A percentile compares a stretch with the other conserved stretches of the same genome.
Conservation (phyloP, 2,797 vertebrate species). For the Bucorvus abyssinicus region DNA sequence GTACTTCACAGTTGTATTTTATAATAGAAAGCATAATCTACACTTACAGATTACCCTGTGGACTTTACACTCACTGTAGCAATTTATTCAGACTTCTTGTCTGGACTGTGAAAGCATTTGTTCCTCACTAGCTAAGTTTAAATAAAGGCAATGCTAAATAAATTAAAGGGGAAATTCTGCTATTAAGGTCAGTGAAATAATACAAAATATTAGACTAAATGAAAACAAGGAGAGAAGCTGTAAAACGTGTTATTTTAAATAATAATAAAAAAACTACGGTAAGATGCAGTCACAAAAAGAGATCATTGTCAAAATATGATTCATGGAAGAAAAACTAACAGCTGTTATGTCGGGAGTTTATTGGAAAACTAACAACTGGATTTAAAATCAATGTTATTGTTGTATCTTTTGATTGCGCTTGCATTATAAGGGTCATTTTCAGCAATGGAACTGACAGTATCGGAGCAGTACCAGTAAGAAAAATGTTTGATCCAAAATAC, state of each 20-base stretch:
- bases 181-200: constrained; percentile 12
- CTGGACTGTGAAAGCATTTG: constrained; percentile 20
- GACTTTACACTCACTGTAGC: constrained; percentile 23
- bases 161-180: background rate
- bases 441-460: background rate
- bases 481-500: background rate
- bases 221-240: background rate
- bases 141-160: constrained; percentile 51
- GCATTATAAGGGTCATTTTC: background rate
- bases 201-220: background rate
- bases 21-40: constrained; percentile 59
- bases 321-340: background rate
- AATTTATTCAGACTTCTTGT: constrained; percentile 52
- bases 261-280: background rate
- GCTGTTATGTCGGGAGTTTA: background rate
- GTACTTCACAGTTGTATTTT: constrained; percentile 59
- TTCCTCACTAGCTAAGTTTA: constrained; percentile 40
- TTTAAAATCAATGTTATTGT: constrained; percentile 15
- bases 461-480: background rate
- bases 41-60: constrained; percentile 43
- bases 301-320: background rate
- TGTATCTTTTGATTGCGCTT: background rate
- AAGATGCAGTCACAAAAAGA: background rate
- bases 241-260: background rate
- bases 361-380: background rate